Evolutionary conservation across 2,113 vertebrate species (phyloP), one percentile per base, ranked within the genome.

Genomic region (Chaetodon auriga): DNA sequence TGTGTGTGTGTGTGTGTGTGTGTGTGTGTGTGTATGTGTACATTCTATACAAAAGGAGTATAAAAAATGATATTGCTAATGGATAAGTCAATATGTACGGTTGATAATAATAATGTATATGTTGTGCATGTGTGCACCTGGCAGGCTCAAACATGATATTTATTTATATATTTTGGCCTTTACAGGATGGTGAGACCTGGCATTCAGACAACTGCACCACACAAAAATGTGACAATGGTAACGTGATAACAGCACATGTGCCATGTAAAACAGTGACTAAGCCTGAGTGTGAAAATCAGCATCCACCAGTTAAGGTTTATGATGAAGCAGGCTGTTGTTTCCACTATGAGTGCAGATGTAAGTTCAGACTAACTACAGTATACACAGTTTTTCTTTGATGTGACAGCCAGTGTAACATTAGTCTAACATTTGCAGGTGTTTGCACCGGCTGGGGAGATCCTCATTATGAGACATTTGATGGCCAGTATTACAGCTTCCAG

Each of bases 381-480:
- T 13, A 43, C 21, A n/a, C n/a, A 38, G 30, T 57, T 61, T 80
- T 38, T 48, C 15, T 74, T 38, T 65, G 30, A 25, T 85, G 2
- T 68, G 35, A 64, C 8, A 36, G 12, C 49, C 0, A 48, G 2
- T 68, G 10, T 36, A 36, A 61, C 70, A 21, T 81, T 6, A 61
- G 7, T 84, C 21, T 61, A 3, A 54, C 78, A 30, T 81, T 61
- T 94, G 21, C 93, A 99, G 98, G 98, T 93, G 80, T 95, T 60
- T 99, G 98, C 76, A 83, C 68, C 4, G 97, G 97, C 83, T 99
- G 97, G 97, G 98, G 97, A 63, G 96, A 97, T 89, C 95, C 96
- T 53, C 97, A 99, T 89, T 97, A 97, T 79, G 4, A 94, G 38
- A 98, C 97, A 36, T 99, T 99, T 66, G 98, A 99, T 64, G 97